phyloP scores from a whole-genome alignment of 2,888 invertebrate species.

The Parnassius smintheus region DNA sequence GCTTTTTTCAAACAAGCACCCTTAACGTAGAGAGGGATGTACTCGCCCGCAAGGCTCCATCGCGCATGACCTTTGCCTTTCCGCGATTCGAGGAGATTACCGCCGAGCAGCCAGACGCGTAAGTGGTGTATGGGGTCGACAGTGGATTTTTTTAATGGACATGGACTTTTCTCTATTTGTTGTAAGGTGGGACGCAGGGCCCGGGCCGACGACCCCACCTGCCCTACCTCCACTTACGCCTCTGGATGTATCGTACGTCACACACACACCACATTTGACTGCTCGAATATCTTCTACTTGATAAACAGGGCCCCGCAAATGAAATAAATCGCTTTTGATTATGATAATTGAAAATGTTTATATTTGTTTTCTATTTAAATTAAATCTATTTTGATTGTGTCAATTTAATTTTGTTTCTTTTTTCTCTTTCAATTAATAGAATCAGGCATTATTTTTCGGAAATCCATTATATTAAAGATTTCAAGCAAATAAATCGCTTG shows the following conservation, averaged over 20 bases:
- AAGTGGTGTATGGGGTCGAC: slow-evolving; percentile 74
- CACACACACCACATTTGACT: slow-evolving; percentile 46
- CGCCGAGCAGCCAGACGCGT: slow-evolving; percentile 72
- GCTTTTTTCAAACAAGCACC: slow-evolving; percentile 17
- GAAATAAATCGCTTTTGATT: slow-evolving; percentile 11
- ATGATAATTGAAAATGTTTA: neutral
- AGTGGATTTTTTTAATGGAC: slow-evolving; percentile 66
- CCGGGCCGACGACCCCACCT: slow-evolving; percentile 80
- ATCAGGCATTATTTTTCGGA: no score
- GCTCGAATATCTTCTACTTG: slow-evolving; percentile 46
- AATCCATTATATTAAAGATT: no score
- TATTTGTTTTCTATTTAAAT: no score
- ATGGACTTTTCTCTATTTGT: slow-evolving; percentile 75
- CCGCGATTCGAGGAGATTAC: slow-evolving; percentile 21
- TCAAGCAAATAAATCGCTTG: slow-evolving; percentile 5
- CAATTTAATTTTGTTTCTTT: no score
- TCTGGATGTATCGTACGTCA: slow-evolving; percentile 82
- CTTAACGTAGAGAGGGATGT: slow-evolving; percentile 16
- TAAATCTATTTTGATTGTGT: no score
- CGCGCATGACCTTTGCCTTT: no score
- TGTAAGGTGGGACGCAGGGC: slow-evolving; percentile 80
- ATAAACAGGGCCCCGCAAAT: slow-evolving; percentile 49
- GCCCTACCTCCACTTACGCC: slow-evolving; percentile 82
- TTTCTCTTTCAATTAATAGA: no score
- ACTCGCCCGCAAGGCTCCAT: neutral